These are phyloP conservation scores for Hyaena hyaena DNA, from an alignment of 2,113 vertebrate species.

Conservation along the genomic window DNA sequence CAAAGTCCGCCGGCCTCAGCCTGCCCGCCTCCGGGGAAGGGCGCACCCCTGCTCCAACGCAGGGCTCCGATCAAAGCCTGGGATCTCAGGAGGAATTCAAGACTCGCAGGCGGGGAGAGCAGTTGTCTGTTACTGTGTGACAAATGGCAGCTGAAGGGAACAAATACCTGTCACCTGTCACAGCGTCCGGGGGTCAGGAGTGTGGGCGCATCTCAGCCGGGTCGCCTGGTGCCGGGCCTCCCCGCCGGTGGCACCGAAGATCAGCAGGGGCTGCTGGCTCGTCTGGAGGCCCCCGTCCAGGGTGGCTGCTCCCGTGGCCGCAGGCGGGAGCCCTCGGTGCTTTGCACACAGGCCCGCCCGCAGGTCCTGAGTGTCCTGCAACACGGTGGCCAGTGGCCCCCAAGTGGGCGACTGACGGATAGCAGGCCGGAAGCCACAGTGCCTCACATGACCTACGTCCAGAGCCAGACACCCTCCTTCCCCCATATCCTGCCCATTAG, in stretches of 20 bases:
- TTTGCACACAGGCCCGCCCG: neutral
- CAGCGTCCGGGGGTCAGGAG: neutral
- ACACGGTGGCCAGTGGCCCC: neutral
- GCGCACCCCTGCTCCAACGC: accelerated
- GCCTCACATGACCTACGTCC: neutral
- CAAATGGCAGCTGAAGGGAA: neutral
- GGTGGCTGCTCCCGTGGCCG: neutral
- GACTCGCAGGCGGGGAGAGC: too few species aligned
- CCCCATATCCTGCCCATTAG: accelerated
- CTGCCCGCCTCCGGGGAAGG: neutral
- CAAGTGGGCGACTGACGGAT: accelerated
- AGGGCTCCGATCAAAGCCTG: neutral
- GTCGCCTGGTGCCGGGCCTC: neutral
- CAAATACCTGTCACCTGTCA: accelerated
- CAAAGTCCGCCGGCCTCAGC: neutral
- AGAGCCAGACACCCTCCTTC: too few species aligned
- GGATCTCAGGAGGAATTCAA: neutral
- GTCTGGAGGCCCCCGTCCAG: neutral
- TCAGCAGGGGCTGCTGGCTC: neutral
- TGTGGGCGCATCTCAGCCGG: neutral
- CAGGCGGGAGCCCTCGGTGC: neutral
- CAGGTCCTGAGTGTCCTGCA: neutral
- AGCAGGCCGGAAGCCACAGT: neutral
- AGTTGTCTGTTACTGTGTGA: accelerated
- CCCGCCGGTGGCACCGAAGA: too few species aligned